Conservation (phyloP, 2,113 vertebrate species). For the Emydura subglobosa region DNA sequence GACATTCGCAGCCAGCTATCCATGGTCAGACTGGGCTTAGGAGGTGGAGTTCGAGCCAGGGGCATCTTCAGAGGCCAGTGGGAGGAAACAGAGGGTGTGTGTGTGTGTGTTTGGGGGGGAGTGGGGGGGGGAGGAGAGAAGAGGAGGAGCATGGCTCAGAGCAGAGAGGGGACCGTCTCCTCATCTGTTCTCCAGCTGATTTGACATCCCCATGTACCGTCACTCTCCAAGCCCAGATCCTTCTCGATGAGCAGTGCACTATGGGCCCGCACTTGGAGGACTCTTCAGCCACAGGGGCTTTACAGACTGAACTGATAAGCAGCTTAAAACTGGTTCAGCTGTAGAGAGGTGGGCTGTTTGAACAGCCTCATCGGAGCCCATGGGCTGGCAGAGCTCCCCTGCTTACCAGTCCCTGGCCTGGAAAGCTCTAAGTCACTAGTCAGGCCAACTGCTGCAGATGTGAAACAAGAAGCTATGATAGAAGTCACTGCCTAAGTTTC, state of each 20-base stretch:
- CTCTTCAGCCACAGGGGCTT: background rate
- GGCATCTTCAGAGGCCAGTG: background rate
- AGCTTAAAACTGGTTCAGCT: background rate
- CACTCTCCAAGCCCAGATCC: slow-evolving; percentile 48
- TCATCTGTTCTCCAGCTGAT: background rate
- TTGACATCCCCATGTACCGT: background rate
- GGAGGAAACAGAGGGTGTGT: background rate
- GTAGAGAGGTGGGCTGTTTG: background rate
- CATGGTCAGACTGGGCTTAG: background rate
- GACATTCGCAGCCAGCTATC: background rate
- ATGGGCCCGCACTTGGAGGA: slow-evolving; percentile 59
- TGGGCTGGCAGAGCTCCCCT: background rate
- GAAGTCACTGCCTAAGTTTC: background rate
- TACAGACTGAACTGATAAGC: accelerated
- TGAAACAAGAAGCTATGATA: background rate
- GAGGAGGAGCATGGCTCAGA: background rate
- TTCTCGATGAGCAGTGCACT: slow-evolving; percentile 15
- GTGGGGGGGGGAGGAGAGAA: background rate
- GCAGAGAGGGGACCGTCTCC: background rate
- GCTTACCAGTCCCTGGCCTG: background rate
- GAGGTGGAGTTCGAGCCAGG: background rate
- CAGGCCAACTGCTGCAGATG: background rate
- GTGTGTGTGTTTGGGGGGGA: too few species aligned
- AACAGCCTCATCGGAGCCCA: too few species aligned
- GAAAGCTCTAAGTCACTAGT: background rate